Conservation (phyloP, 2,113 vertebrate species). For the Bubalus kerabau region DNA sequence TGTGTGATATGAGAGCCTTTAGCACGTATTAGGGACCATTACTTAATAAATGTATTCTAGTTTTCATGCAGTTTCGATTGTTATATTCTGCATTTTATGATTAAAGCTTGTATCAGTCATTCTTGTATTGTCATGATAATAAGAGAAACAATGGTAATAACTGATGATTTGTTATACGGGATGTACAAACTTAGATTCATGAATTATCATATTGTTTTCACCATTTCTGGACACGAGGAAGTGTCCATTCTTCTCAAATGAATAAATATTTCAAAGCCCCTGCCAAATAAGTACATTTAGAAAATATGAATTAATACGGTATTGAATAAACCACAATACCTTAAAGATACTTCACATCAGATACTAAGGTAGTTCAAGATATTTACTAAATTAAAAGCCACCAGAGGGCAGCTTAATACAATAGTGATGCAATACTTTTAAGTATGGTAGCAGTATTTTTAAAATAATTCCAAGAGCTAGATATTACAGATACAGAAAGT, state of each 20-base stretch:
- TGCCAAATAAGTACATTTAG: background rate
- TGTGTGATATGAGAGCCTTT: background rate
- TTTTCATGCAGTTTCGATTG: background rate
- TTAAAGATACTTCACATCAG: background rate
- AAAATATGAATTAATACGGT: background rate
- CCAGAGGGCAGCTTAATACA: constrained; percentile 46
- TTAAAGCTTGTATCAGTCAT: background rate
- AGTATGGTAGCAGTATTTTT: background rate
- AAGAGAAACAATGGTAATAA: background rate
- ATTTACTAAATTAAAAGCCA: constrained; percentile 43
- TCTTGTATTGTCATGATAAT: background rate
- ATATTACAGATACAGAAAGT: background rate
- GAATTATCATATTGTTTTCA: background rate
- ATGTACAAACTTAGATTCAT: background rate
- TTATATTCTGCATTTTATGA: background rate
- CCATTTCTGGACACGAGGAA: background rate
- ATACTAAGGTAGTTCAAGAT: background rate
- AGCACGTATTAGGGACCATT: background rate
- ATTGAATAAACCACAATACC: background rate
- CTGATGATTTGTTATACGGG: background rate
- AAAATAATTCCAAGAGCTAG: constrained; percentile 9
- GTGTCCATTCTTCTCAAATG: background rate
- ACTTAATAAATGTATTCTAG: background rate
- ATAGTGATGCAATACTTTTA: background rate
- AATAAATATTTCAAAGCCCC: background rate